Base-by-base conservation (phyloP, 2,888 invertebrate species). In the Metallyticus violacea region DNA sequence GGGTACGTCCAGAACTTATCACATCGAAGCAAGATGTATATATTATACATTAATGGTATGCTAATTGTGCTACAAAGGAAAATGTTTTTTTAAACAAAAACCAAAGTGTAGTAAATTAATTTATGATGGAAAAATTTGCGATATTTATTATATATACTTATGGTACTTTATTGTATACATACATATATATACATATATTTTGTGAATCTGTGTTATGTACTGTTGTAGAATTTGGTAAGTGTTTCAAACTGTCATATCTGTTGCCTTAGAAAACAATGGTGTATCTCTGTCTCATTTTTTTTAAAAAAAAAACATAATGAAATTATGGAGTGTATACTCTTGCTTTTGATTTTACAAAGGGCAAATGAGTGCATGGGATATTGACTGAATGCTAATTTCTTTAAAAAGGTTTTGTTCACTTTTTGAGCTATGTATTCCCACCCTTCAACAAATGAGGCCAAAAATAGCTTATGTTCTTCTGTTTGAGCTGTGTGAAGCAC, bases 141-240 rank as follows among this genome's bases (percentile, higher is more conserved):
- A 82, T 82, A 82, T 82, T 82, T 82, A 76, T 82, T 30, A 82
- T 82, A 26, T 83, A 77, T 62, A 83, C 83, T 83, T 28, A 83
- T 26, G 77, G 27, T 83, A 83, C 28, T 83, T 26, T 26, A 82
- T 77, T 77, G 28, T 83, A 77, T 83, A 77, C 81, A 81, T n/a
- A 81, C n/a, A n/a, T 81, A 80, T 82, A 76, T 25, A 82, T 82
- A 62, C 40, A 82, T 82, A 83, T 83, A 77, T 83, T 83, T 83
- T 83, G 83, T 83, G 77, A 77, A 28, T 83, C 83, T 83, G 77
- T 83, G 29, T 83, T 77, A 25, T 22, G n/a, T 30, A 22, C 7
- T 83, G 77, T 83, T n/a, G 7, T 77, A 83, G 83, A 29, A 7
- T 7, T 9, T 77, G 77, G 77, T 83, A 77, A n/a, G 28, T 83